Base-by-base conservation (phyloP, 1,140 invertebrate genomes). In the Penaeus indicus region DNA sequence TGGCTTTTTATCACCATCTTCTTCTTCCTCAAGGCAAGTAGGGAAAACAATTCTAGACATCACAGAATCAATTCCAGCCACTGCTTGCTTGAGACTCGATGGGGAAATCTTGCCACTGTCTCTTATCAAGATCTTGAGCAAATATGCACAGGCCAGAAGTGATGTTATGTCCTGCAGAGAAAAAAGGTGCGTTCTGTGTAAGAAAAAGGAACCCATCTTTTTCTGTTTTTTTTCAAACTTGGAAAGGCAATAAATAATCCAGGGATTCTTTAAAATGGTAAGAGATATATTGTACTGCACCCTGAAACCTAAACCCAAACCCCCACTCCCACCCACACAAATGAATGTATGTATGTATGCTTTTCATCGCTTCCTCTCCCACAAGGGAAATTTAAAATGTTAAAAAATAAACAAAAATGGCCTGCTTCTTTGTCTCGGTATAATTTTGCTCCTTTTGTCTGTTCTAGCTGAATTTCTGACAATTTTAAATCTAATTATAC, bases 31-130 rank as follows among this genome's bases (percentile, higher is more conserved):
- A 22, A 1, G 16, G 25, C n/a, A 72, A 0, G 21, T 10, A 47
- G 72, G 81, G 4, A 88, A 27, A 13, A 78, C 32, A 64, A 78
- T 72, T 25, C 60, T 18, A 22, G 61, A 11, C 27, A 88, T 47
- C 18, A 84, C n/a, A 25, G 54, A 79, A 42, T 84, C 75, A 22
- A 78, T n/a, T 25, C 80, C 82, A 19, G 63, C 60, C 67, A 88
- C 81, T 11, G 69, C 60, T 54, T 88, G 82, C 82, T 88, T 88
- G 38, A 88, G 22, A 61, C 69, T 84, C 32, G 84, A 88, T 21
- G 69, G 69, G 16, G 87, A 88, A 3, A 88, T 84, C 60, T 88
- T 88, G 1, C 82, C 87, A 84, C 87, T 88, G 75, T 88, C 87
- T 22, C 67, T 27, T 47, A 64, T 47, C 25, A 88, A 64, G 27